Base-by-base conservation (phyloP, 2,888 invertebrate genomes). In the Abrostola triplasia region DNA sequence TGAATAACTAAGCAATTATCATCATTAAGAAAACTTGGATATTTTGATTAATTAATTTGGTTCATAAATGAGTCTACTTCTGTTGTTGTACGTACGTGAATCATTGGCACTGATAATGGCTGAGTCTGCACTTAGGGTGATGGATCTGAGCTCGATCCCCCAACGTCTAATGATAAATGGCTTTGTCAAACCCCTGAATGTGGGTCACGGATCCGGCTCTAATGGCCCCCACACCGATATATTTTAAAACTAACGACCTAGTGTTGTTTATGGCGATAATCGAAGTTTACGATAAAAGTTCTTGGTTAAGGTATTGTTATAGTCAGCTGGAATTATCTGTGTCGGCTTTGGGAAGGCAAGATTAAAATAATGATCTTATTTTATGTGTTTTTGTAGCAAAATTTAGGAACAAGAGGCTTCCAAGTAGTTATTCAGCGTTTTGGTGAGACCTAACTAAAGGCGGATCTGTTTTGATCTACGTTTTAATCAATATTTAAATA, bases 71-170 rank as follows among this genome's bases (percentile, higher is more conserved):
- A 24, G 1, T 24, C 24, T 24, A 6, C 24, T 24, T 47, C 44
- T 60, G 24, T 47, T 47, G 77, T 77, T 38, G 56, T 44, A 50
- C 42, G 50, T 57, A 66, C 54, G 84, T 87, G 84, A 85, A 87
- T 86, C 87, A 84, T 87, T 88, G 84, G 76, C 83, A 86, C 86
- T 87, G 87, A 87, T 86, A 88, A 87, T 87, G 83, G 84, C 76
- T 76, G 48, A 59, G 65, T 79, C 80, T 83, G 85, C 87, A 84
- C 87, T 88, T 85, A 87, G 72, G 79, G 81, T 90, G 90, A 89
- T 90, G 88, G 89, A 90, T 88, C 84, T 78, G 80, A 83, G 84
- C 80, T 77, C 80, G 74, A 76, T 71, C 73, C 75, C 73, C 73
- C 61, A 36, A 12, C 68, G 77, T 64, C 78, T 79, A 80, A 84